Evolutionary conservation across 2,888 invertebrate genomes (phyloP).

Genomic region (Seira musarum): DNA sequence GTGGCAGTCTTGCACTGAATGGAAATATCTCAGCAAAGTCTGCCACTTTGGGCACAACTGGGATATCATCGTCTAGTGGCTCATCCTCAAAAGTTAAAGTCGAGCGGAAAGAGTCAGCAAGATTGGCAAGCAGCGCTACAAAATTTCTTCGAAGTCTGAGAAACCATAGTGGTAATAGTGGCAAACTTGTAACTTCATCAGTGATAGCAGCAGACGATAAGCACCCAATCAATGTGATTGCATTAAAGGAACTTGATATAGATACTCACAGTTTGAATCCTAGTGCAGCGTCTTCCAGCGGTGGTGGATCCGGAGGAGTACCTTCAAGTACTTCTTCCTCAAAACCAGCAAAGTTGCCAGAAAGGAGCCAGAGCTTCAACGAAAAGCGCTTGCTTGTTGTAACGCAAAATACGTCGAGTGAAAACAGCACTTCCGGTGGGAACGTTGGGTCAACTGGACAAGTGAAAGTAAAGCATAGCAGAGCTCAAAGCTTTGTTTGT

Average conservation of each 20-base stretch:
- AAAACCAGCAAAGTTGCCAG: slow-evolving; percentile 58
- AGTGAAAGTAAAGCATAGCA: slow-evolving; percentile 66
- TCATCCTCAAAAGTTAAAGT: slow-evolving; percentile 58
- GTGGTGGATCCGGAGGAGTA: slow-evolving; percentile 32
- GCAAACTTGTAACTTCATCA: slow-evolving; percentile 47
- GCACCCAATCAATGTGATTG: slow-evolving; percentile 65
- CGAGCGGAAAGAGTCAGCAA: slow-evolving; percentile 66
- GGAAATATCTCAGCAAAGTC: slow-evolving; percentile 27
- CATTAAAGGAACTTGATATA: slow-evolving; percentile 66
- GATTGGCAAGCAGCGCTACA: slow-evolving; percentile 66
- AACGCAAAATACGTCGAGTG: slow-evolving; percentile 61
- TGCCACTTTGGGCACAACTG: slow-evolving; percentile 41
- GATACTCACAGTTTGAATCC: slow-evolving; percentile 61
- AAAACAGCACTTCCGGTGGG: slow-evolving; percentile 30
- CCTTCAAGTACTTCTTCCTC: slow-evolving; percentile 21
- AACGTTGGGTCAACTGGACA: slow-evolving; percentile 22
- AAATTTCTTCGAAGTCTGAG: slow-evolving; percentile 67
- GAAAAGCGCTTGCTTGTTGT: slow-evolving; percentile 66
- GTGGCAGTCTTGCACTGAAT: slow-evolving; percentile 11
- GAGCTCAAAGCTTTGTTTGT: slow-evolving; percentile 69
- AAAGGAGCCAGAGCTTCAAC: slow-evolving; percentile 69
- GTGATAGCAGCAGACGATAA: slow-evolving; percentile 53
- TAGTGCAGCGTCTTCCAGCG: slow-evolving; percentile 25
- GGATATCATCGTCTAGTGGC: slow-evolving; percentile 8
- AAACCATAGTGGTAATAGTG: slow-evolving; percentile 48